A percentile compares a stretch with the other conserved stretches of the same genome.
These are phyloP conservation scores for Dicerorhinus sumatrensis DNA, from an alignment of 2,113 vertebrate genomes.

Conservation along the genomic window DNA sequence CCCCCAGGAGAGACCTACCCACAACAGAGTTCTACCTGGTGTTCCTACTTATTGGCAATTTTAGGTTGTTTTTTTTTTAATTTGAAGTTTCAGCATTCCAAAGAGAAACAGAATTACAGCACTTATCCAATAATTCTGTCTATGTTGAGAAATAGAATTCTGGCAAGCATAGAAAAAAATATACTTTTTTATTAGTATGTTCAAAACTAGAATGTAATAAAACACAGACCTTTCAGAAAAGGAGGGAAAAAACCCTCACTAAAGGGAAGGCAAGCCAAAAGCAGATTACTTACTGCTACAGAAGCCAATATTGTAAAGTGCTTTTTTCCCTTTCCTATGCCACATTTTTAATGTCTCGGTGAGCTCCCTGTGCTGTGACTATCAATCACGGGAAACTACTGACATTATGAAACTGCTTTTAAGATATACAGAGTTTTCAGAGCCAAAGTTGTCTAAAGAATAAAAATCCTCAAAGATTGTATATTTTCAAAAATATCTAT, in stretches of 20 bases:
- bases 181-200: constrained; percentile 68
- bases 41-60: not conserved
- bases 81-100: constrained; percentile 54
- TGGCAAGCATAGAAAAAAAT: constrained; percentile 62
- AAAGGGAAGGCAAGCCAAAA: constrained; percentile 72
- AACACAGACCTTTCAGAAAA: constrained; percentile 70
- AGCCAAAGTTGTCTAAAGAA: constrained; percentile 77
- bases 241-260: constrained; percentile 37
- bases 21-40: not conserved
- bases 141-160: constrained; percentile 72
- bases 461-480: constrained; percentile 78
- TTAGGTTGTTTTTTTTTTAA: not conserved
- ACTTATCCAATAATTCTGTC: constrained; percentile 72
- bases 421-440: constrained; percentile 78
- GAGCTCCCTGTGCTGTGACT: constrained; percentile 71
- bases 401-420: constrained; percentile 79
- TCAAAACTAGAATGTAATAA: constrained; percentile 79
- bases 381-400: constrained; percentile 79
- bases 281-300: constrained; percentile 78
- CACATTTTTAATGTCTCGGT: constrained; percentile 78
- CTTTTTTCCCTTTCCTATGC: constrained; percentile 68
- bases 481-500: constrained; percentile 76
- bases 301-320: constrained; percentile 77
- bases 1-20: not conserved
- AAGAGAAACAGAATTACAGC: constrained; percentile 64